Conservation (phyloP, 64 coral and sea anemone species). For the Montipora sp. region DNA sequence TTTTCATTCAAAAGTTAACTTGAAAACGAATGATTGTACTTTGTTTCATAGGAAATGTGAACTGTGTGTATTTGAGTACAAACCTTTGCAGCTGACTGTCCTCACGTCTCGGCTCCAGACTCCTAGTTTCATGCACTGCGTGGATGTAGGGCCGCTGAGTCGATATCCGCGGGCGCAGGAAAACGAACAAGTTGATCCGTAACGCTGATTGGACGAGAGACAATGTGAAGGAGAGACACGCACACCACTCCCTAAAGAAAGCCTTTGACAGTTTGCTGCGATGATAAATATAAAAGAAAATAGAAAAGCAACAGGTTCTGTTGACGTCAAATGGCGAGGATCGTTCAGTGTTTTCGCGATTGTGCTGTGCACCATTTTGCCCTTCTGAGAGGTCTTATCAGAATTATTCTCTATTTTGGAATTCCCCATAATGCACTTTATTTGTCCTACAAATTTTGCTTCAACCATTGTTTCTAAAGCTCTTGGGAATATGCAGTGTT, state of each 20-base stretch:
- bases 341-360: too few relatives aligned
- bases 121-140: not conserved
- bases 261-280: not conserved
- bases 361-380: too few relatives aligned
- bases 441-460: too few relatives aligned
- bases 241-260: not conserved
- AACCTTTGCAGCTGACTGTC: constrained; percentile 44
- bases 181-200: not conserved
- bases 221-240: not conserved
- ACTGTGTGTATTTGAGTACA: not conserved
- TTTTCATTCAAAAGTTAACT: too few relatives aligned
- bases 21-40: too few relatives aligned
- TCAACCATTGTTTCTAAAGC: too few relatives aligned
- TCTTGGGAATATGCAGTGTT: too few relatives aligned
- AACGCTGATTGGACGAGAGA: not conserved
- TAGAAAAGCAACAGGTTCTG: not conserved
- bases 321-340: too few relatives aligned
- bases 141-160: not conserved
- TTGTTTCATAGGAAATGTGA: too few relatives aligned
- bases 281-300: not conserved
- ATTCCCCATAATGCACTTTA: too few relatives aligned
- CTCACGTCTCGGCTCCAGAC: not conserved
- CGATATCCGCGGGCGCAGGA: not conserved
- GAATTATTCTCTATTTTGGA: too few relatives aligned
- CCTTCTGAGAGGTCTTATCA: too few relatives aligned